A percentile compares a stretch with the other conserved stretches of the same genome.
Evolutionary conservation across 2,113 vertebrate species (phyloP).

Genomic region (Cavia aperea): DNA sequence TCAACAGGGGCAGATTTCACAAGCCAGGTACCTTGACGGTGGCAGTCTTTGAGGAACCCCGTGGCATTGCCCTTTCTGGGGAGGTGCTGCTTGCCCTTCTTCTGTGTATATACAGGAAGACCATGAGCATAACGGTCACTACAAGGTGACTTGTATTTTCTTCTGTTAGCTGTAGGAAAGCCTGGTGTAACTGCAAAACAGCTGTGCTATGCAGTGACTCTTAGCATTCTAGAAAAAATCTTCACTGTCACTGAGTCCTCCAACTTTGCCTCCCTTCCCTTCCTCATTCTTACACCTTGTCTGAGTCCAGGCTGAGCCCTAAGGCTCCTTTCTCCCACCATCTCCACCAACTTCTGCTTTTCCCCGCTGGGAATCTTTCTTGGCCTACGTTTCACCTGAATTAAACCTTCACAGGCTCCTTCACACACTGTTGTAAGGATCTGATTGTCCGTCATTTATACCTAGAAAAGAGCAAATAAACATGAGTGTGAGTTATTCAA

Average conservation of each 20-base stretch:
- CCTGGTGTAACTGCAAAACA: not conserved
- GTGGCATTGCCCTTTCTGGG: no score
- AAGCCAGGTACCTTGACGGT: not conserved
- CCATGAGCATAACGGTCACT: fast-evolving
- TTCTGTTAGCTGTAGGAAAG: not conserved
- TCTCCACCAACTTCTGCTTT: not conserved
- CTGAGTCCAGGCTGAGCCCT: not conserved
- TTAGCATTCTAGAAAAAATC: not conserved
- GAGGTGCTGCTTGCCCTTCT: not conserved
- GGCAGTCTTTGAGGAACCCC: not conserved
- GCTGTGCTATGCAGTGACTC: not conserved
- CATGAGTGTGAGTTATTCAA: not conserved
- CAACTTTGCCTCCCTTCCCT: not conserved
- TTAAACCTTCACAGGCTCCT: not conserved
- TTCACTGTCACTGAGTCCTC: not conserved
- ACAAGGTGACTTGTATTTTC: not conserved
- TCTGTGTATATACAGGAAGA: not conserved
- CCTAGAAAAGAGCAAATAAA: not conserved
- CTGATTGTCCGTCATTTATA: not conserved
- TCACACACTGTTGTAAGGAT: not conserved
- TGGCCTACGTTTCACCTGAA: not conserved
- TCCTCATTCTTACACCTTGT: not conserved
- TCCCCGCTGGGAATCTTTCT: not conserved
- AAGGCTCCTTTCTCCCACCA: no score
- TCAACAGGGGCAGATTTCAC: not conserved